phyloP scores from a whole-genome alignment of 2,888 invertebrate genomes.

The Aricia artaxerxes region DNA sequence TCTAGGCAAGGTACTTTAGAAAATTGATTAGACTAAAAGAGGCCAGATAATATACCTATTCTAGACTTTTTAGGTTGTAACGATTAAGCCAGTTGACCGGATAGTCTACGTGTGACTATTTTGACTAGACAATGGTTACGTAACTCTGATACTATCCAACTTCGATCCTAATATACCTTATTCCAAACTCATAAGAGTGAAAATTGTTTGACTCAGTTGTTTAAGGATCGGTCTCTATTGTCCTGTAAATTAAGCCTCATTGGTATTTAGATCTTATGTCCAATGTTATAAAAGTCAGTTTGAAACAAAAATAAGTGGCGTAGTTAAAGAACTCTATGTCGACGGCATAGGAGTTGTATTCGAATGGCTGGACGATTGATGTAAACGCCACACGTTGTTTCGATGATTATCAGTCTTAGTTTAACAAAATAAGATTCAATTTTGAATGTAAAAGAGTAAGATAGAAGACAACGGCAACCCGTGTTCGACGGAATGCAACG shows the following conservation, averaged over 20 bases:
- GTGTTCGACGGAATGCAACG: constrained; percentile 74
- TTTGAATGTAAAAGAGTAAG: background rate
- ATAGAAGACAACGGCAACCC: constrained; percentile 56
- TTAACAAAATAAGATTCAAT: background rate
- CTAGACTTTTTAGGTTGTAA: constrained; percentile 20
- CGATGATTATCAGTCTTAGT: constrained; percentile 23
- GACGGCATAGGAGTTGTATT: constrained; percentile 4
- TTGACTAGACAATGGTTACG: constrained; percentile 29
- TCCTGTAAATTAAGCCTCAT: constrained; percentile 12
- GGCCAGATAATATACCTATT: constrained; percentile 19
- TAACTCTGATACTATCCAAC: background rate
- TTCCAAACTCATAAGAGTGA: background rate
- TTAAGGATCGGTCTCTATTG: constrained; percentile 18
- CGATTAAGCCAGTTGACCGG: constrained; percentile 28
- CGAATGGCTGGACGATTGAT: background rate
- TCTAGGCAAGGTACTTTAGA: background rate
- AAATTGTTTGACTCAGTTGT: background rate
- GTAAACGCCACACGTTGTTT: background rate
- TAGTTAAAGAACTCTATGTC: background rate
- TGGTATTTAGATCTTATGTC: constrained; percentile 16
- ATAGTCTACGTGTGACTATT: constrained; percentile 32
- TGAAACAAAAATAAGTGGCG: background rate
- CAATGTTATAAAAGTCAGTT: background rate
- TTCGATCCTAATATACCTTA: background rate
- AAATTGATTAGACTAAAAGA: constrained; percentile 1